Evolutionary conservation across 2,888 invertebrate genomes (phyloP), one percentile per base, ranked within the genome.

Genomic region (Sphaerophoria rueppellii): DNA sequence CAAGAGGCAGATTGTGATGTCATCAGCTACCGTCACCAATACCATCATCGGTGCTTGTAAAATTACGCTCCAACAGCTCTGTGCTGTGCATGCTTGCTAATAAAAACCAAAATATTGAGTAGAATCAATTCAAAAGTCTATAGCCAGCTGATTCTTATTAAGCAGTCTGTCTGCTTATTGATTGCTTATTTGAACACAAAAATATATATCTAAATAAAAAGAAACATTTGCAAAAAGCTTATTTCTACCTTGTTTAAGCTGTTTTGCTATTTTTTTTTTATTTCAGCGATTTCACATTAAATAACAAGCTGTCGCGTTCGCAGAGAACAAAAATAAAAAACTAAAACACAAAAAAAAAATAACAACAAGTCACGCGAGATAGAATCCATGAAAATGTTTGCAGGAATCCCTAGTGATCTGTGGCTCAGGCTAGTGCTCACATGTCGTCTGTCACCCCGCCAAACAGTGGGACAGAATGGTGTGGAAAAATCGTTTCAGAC

Each of bases 291-390:
- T 58, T 65, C 24, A 16, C 12, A 32, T 65, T 60, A 48, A 75
- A 24, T 69, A 40, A 69, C 65, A 57, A n/a, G 14, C 32, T 43
- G 48, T 24, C 46, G 61, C 43, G 40, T 63, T 37, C 67, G 32
- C 54, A 55, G 73, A 73, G 63, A 82, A 54, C 55, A 40, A 60
- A 61, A 46, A 34, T 7, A 43, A 61, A 46, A 70, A 40, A 79
- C 52, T 74, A 63, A 74, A 69, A 58, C 32, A 57, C 37, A 14
- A 9, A 16, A 48, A 65, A 43, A 78, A 43, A 82, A 67, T 11
- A 77, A 72, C 57, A 75, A 14, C 61, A 78, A 82, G 82, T 78
- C 82, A 82, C 82, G 82, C 78, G 72, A 82, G 73, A 78, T 63
- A 73, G 60, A 72, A 60, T 67, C 60, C 14, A 67, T 65, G 55